Base-by-base conservation (phyloP, 2,113 vertebrate genomes). In the Thalassoma bifasciatum region DNA sequence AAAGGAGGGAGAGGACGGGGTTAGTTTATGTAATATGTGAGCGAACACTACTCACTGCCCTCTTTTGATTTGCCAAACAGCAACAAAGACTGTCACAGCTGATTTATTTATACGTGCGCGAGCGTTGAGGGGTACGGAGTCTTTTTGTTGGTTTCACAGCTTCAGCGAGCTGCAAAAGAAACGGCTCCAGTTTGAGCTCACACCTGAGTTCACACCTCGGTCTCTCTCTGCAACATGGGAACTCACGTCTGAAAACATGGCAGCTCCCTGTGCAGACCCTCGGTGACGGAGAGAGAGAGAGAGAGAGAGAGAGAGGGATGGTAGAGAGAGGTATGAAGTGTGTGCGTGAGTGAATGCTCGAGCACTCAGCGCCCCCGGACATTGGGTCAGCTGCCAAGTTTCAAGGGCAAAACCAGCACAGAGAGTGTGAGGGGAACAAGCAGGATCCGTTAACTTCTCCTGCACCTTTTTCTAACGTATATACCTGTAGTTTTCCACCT, bases 51-150 rank as follows among this genome's bases (percentile, higher is more conserved):
- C 80, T 86, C 76, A 66, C 40, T 84, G 84, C 37, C 21, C 69
- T 76, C 84, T 81, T 89, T 91, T 88, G 54, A 73, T 38, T 44
- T 30, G 40, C 70, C 68, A 61, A 34, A 56, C 73, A 34, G 44
- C 72, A 76, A 69, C 63, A 88, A 84, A 80, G 73, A 64, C 69
- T 75, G 81, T 81, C 88, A 49, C 58, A 57, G 57, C 76, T 50
- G 24, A 84, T 90, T 83, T 67, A 66, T 75, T 50, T 22, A 38
- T 54, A 49, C 58, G 58, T 24, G 53, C 13, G n/a, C 56, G 57
- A 46, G 64, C 30, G 52, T 42, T 13, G 13, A 57, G 44, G 58
- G 40, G 26, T n/a, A 51, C 57, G 57, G 30, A 30, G 30, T 61
- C 34, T 16, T 23, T 60, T 40, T 44, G 52, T 73, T n/a, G 19